Evolutionary conservation across 2,797 vertebrate genomes (phyloP), one percentile per base, ranked within the genome.

Genomic region (Macropodus opercularis): DNA sequence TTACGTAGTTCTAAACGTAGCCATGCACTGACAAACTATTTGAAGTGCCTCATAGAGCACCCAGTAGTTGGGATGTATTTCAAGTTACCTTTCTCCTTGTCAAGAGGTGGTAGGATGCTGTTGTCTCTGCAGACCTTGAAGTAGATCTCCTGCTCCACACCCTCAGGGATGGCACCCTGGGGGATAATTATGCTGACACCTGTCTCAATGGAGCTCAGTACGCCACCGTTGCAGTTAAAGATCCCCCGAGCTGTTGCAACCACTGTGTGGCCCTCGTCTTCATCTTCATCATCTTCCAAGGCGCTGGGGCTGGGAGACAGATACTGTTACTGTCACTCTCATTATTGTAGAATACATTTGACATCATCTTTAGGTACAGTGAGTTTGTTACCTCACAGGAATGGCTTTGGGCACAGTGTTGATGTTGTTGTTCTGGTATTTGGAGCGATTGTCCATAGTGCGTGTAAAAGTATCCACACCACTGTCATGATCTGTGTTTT

Each of bases 51-150:
- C 0, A 10, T n/a, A 35, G 32, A 27, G 23, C n/a, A 40, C 22
- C 12, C 13, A 34, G n/a, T 15, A n/a, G 51, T 56, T 7, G 22
- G 34, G 14, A 56, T 42, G 12, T n/a, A 8, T 19, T 32, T 64
- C 0, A 9, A 36, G 75, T 90, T 85, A 98, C 98, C 98, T 95
- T 99, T 99, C 87, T 99, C 98, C 87, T 99, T 99, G 90, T 99
- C 98, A 24, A 99, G 92, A 15, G 97, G 96, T 1, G 97, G 97
- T 69, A 98, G 94, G 90, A 99, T 98, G 90, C 96, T 98, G 92
- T 98, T 99, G 91, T 99, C 98, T 78, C 97, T 89, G 92, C 98
- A 99, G 83, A 99, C 97, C 88, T 99, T 99, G 88, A 99, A 99
- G 91, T 99, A 99, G 87, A 99, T 98, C 89, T 99, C 98, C 89